Percentiles rank a stretch among this genome's conserved stretches.
Conservation (phyloP, 1,140 invertebrate species). For the Meloidogyne exigua region DNA sequence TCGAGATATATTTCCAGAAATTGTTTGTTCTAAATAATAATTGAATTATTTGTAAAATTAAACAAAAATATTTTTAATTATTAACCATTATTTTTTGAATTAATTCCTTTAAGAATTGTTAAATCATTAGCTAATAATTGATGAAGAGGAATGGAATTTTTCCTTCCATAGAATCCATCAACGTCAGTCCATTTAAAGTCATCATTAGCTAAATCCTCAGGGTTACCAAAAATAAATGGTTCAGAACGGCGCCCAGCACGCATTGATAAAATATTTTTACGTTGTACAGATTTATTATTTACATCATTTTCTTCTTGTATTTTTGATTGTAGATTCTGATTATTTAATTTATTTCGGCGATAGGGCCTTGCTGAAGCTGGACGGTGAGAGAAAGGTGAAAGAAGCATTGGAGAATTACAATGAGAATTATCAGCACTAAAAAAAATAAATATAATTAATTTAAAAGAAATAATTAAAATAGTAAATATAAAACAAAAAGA, state of each 20-base stretch:
- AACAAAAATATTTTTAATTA: too few relatives aligned
- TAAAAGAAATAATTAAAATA: too few relatives aligned
- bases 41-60: too few relatives aligned
- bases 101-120: constrained; percentile 17
- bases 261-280: neutral
- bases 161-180: constrained; percentile 25
- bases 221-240: neutral
- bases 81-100: neutral
- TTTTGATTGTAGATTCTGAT: neutral
- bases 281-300: neutral
- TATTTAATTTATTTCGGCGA: constrained; percentile 17
- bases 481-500: too few relatives aligned
- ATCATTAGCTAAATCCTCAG: constrained; percentile 11
- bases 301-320: neutral
- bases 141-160: constrained; percentile 26
- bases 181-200: constrained; percentile 26
- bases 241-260: neutral
- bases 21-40: too few relatives aligned
- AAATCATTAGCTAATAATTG: constrained; percentile 28
- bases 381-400: constrained; percentile 26
- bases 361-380: constrained; percentile 33
- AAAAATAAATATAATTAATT: constrained; percentile 7
- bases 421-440: constrained; percentile 41
- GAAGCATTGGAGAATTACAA: constrained; percentile 34
- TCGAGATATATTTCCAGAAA: too few relatives aligned